These are phyloP conservation scores for Cardiocondyla obscurior DNA, from an alignment of 1,140 invertebrate genomes.

Conservation along the genomic window DNA sequence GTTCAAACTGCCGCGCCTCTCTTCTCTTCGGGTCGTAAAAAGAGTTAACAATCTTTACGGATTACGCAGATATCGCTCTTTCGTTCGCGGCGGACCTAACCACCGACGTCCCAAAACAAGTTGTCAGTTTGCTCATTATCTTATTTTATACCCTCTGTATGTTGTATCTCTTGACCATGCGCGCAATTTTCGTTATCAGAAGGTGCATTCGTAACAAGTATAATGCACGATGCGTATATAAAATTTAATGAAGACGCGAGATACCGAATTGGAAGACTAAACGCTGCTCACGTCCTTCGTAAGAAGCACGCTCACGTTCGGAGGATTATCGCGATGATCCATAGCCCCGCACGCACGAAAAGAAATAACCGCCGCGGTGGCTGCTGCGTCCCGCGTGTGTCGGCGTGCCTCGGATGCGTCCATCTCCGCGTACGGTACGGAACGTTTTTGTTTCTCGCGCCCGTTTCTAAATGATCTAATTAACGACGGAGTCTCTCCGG, in stretches of 20 bases:
- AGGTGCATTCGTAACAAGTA: background rate
- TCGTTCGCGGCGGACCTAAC: background rate
- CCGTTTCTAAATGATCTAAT: slow-evolving; percentile 65
- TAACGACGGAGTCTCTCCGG: slow-evolving; percentile 30
- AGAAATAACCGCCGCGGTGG: background rate
- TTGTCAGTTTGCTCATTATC: slow-evolving; percentile 35
- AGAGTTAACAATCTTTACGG: slow-evolving; percentile 55
- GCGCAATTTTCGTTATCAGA: background rate
- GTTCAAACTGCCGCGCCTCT: background rate
- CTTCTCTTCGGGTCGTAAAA: slow-evolving; percentile 47
- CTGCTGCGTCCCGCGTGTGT: background rate
- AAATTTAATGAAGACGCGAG: slow-evolving; percentile 8
- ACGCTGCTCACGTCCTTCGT: background rate
- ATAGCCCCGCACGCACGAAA: background rate
- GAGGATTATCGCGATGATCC: background rate
- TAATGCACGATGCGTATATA: background rate
- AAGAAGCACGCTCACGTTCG: background rate
- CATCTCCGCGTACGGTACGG: background rate
- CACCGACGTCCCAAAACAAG: background rate
- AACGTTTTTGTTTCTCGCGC: background rate
- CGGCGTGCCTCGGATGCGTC: background rate
- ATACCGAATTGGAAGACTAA: background rate
- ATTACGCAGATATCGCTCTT: slow-evolving; percentile 41
- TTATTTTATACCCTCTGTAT: background rate
- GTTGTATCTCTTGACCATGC: background rate